Evolutionary conservation across 2,888 invertebrate genomes (phyloP), one percentile per base, ranked within the genome.

Genomic region (Agrochola litura): DNA sequence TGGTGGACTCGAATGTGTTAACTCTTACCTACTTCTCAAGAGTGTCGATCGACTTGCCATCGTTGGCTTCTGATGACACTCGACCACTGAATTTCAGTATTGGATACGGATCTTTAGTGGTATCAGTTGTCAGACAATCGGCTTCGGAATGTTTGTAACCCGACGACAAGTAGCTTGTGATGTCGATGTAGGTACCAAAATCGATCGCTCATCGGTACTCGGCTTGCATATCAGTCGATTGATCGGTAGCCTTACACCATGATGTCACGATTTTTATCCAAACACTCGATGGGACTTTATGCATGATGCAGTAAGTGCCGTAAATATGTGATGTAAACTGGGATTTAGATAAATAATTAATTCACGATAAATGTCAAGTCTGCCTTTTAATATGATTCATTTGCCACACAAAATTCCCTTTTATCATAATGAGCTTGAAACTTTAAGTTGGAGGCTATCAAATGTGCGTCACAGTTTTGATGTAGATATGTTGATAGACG

Each of bases 271-370:
- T 68, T 68, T 41, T 66, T 43, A 82, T 70, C 41, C 19, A 41
- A 56, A 56, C 65, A 76, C 60, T 69, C 41, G 19, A 70, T 52
- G 43, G 30, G 46, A 46, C n/a, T 65, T 64, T 65, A 25, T 58
- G 49, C 41, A 37, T 22, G 56, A 69, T 37, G 25, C 70, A 69
- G 60, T 70, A 70, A 78, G 65, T 69, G 30, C 30, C 22, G 41
- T 68, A 25, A 61, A 30, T 19, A 60, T 30, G 60, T 30, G 30
- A 30, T 60, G 41, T 41, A 67, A 70, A 25, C 43, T 63, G 49
- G 74, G 68, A 49, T 84, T 80, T 80, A 84, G 80, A 84, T 72
- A 79, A 68, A 65, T 64, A 41, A 68, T 73, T 71, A 6, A 83
- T 68, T 79, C 49, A 71, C 52, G 84, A 74, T 73, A 67, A 83